Percentiles rank a stretch among this genome's conserved stretches.
Conservation (phyloP, 53 echinoderm and acorn worm genomes). For the Zoroaster sp. region DNA sequence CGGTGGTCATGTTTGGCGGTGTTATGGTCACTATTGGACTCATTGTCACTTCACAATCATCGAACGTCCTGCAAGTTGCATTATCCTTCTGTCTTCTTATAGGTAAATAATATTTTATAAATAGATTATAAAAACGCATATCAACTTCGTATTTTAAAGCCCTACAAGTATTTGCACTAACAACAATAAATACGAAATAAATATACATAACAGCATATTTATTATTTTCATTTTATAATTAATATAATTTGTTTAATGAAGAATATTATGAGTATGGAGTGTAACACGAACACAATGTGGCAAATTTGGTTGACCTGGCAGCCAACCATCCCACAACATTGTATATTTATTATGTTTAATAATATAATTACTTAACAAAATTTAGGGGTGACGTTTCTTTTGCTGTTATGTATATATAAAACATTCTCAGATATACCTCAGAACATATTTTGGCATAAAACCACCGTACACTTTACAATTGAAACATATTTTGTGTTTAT, state of each 20-base stretch:
- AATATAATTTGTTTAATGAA: too few relatives aligned
- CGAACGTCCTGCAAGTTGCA: neutral
- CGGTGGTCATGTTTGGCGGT: neutral
- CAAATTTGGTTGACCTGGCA: too few relatives aligned
- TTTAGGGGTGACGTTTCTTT: too few relatives aligned
- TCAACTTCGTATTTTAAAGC: neutral
- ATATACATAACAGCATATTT: neutral
- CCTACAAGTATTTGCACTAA: neutral
- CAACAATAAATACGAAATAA: neutral
- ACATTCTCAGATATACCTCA: neutral
- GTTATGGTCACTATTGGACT: neutral
- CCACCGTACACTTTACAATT: neutral
- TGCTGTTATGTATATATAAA: too few relatives aligned
- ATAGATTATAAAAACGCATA: neutral
- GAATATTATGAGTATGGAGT: too few relatives aligned
- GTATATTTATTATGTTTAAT: too few relatives aligned
- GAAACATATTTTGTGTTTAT: neutral
- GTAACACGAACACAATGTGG: too few relatives aligned
- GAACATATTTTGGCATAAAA: neutral
- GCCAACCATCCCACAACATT: too few relatives aligned
- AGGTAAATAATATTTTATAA: neutral
- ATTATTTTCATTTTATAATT: too few relatives aligned
- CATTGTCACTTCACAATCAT: neutral
- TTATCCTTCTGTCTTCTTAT: neutral
- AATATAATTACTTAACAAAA: too few relatives aligned